phyloP scores from a whole-genome alignment of 1,140 invertebrate species.

The Sitophilus oryzae region DNA sequence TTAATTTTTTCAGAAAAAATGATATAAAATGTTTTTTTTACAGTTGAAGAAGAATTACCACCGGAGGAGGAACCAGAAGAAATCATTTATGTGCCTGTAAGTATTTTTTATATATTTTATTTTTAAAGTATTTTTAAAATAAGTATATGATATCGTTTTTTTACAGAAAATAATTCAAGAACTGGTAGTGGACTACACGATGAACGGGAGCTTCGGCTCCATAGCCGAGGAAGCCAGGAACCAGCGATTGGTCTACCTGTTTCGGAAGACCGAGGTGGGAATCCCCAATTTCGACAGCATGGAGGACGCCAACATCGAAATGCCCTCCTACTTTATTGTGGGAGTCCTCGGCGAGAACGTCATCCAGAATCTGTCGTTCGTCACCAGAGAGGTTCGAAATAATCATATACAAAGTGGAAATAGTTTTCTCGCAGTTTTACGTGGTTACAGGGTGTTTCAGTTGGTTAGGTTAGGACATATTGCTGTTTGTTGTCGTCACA shows the following conservation, averaged over 20 bases:
- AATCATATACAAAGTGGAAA: constrained; percentile 2
- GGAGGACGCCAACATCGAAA: constrained; percentile 50
- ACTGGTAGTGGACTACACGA: constrained; percentile 56
- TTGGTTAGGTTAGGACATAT: too few relatives aligned
- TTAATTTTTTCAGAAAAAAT: neutral
- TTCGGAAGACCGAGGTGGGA: constrained; percentile 53
- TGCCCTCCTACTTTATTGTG: constrained; percentile 58
- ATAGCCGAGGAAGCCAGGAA: constrained; percentile 48
- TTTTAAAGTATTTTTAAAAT: too few relatives aligned
- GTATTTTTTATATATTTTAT: constrained; percentile 22
- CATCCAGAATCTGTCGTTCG: constrained; percentile 48
- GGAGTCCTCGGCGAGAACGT: constrained; percentile 55
- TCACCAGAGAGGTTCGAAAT: constrained; percentile 40
- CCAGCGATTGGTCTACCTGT: constrained; percentile 59
- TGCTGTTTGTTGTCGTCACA: too few relatives aligned
- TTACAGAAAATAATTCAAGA: constrained; percentile 60
- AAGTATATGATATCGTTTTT: constrained; percentile 4
- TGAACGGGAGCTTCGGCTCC: constrained; percentile 60
- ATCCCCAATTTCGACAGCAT: constrained; percentile 51
- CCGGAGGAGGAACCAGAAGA: constrained; percentile 27
- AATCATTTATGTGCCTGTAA: constrained; percentile 48
- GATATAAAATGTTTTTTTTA: neutral
- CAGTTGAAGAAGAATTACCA: constrained; percentile 5
- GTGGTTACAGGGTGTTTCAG: constrained; percentile 1
- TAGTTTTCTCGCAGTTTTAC: neutral